These are phyloP conservation scores for Torymus aiolomorphi DNA, from an alignment of 2,888 invertebrate genomes.

Conservation along the genomic window DNA sequence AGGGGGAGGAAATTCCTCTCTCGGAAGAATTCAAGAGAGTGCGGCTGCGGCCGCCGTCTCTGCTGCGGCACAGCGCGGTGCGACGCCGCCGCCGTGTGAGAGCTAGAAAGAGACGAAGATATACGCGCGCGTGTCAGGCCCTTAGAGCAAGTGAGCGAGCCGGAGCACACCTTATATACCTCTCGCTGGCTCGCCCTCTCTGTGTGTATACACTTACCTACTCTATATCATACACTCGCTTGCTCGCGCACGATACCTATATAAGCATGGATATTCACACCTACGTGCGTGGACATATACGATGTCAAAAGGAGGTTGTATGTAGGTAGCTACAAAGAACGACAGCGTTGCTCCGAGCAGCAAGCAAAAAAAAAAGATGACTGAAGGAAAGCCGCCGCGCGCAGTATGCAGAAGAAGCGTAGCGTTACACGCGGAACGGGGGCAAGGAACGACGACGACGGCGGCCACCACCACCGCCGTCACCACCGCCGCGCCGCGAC, in stretches of 20 bases:
- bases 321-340: not conserved
- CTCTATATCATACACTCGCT: no score
- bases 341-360: not conserved
- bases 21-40: conserved; percentile 28
- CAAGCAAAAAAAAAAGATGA: no score
- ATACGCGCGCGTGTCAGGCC: conserved; percentile 2
- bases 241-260: no score
- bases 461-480: no score
- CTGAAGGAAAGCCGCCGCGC: no score
- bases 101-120: conserved; percentile 26
- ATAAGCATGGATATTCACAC: not conserved
- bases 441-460: no score
- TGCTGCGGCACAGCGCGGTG: conserved; percentile 11
- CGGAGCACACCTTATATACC: no score
- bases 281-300: not conserved
- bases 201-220: no score
- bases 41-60: conserved; percentile 1
- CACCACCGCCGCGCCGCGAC: no score
- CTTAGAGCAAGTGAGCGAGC: not conserved
- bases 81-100: not conserved
- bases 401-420: no score
- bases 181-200: no score
- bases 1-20: conserved; percentile 50
- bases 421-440: no score
- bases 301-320: conserved; percentile 3